Base-by-base conservation (phyloP, 2,888 invertebrate genomes). In the Doris montereyensis region DNA sequence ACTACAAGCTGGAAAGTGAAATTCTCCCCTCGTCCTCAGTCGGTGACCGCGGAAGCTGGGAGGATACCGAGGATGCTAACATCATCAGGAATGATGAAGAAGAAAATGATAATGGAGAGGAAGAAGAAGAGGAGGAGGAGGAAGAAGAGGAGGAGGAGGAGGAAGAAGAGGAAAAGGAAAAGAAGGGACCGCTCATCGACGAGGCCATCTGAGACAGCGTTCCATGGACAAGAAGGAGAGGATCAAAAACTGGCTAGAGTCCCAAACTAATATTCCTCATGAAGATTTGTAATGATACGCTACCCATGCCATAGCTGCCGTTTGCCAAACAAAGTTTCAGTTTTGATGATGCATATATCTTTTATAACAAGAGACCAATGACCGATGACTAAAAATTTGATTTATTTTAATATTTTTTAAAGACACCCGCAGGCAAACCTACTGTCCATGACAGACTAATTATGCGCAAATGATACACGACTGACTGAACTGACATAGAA, bases 231-330 rank as follows among this genome's bases (percentile, higher is more conserved):
- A 88, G 52, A 41, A 41, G 75, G 90, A 90, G 34, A 81, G 90
- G 32, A 89, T 90, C 10, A 86, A 89, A 77, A 86, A 86, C 24
- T 91, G 91, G 91, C 88, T 91, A 24, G 87, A 88, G 52, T 87
- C 88, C 52, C 79, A 79, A 72, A 71, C 71, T 10, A 79, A 74
- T n/a, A n/a, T n/a, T n/a, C n/a, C n/a, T n/a, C n/a, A n/a, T n/a
- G n/a, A n/a, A n/a, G n/a, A n/a, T n/a, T n/a, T n/a, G n/a, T n/a
- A n/a, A n/a, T n/a, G n/a, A n/a, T n/a, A n/a, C n/a, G n/a, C n/a
- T n/a, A n/a, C n/a, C n/a, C n/a, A n/a, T n/a, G n/a, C n/a, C n/a
- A n/a, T n/a, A n/a, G n/a, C n/a, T n/a, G n/a, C n/a, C n/a, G n/a
- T n/a, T n/a, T n/a, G n/a, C n/a, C n/a, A n/a, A n/a, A n/a, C n/a